A percentile compares a stretch with the other conserved stretches of the same genome.
phyloP scores from a whole-genome alignment of 1,140 invertebrate species.

The Bacillus rossius region DNA sequence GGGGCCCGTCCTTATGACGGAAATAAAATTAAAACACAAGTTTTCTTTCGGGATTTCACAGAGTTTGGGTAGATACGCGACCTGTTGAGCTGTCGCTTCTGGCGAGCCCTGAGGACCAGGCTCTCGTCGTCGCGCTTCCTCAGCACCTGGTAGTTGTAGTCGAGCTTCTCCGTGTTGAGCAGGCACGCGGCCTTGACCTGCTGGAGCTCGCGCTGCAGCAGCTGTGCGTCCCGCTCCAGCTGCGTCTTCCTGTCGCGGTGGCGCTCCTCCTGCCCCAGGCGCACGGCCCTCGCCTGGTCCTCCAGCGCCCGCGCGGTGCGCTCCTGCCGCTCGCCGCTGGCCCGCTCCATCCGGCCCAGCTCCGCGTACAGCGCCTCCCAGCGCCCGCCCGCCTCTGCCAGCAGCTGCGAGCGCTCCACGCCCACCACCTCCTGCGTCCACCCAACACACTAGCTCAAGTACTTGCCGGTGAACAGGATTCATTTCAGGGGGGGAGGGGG shows the following conservation, averaged over 20 bases:
- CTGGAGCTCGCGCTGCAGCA: constrained; percentile 69
- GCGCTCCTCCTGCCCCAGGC: constrained; percentile 61
- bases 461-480: too few relatives aligned
- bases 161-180: constrained; percentile 79
- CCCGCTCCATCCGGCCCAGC: constrained; percentile 52
- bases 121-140: constrained; percentile 85
- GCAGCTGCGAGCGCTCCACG: constrained; percentile 51
- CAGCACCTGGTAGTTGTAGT: constrained; percentile 80
- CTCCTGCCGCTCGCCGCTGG: constrained; percentile 48
- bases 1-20: too few relatives aligned
- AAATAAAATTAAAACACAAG: too few relatives aligned
- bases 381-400: constrained; percentile 51
- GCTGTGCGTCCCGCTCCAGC: constrained; percentile 56
- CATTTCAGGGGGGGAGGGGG: too few relatives aligned
- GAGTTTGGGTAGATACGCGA: too few relatives aligned
- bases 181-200: constrained; percentile 62
- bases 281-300: constrained; percentile 50
- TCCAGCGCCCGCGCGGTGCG: constrained; percentile 51
- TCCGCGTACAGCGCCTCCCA: constrained; percentile 64
- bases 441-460: too few relatives aligned
- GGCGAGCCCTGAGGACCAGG: constrained; percentile 70
- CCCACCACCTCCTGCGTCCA: constrained; percentile 51
- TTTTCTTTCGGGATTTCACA: too few relatives aligned
- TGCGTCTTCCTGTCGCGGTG: constrained; percentile 60
- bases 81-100: constrained; percentile 71